Evolutionary conservation across 2,113 vertebrate genomes (phyloP).

Genomic region (Lophius piscatorius): DNA sequence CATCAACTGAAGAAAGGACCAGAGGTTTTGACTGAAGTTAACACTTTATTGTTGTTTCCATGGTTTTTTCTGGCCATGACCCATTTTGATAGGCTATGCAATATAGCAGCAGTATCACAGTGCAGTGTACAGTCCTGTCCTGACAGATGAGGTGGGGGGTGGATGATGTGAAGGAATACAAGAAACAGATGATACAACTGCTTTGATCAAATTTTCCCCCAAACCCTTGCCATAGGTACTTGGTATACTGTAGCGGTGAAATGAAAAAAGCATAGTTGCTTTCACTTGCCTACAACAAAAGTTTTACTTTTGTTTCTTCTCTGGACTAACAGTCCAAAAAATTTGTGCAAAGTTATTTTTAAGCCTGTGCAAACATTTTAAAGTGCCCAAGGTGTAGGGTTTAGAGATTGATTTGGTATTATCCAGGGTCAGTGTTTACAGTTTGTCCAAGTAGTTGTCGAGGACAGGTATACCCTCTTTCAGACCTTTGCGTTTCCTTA

Average conservation of each 20-base stretch:
- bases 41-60: constrained; percentile 56
- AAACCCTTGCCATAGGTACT: constrained; percentile 70
- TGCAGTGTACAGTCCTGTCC: constrained; percentile 55
- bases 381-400: constrained; percentile 67
- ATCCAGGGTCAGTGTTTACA: constrained; percentile 74
- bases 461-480: constrained; percentile 91
- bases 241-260: constrained; percentile 71
- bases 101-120: constrained; percentile 74
- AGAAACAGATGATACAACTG: constrained; percentile 50
- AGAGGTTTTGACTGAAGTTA: constrained; percentile 43
- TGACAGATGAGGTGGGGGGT: constrained; percentile 16
- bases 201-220: constrained; percentile 60
- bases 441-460: constrained; percentile 96
- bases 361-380: constrained; percentile 66
- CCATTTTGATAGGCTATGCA: constrained; percentile 35
- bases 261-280: constrained; percentile 44
- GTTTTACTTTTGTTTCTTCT: constrained; percentile 47
- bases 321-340: constrained; percentile 43
- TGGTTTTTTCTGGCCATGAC: constrained; percentile 44
- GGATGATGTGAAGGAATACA: constrained; percentile 39
- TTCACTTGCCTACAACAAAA: constrained; percentile 46
- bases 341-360: constrained; percentile 52
- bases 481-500: constrained; percentile 93
- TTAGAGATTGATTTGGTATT: constrained; percentile 65
- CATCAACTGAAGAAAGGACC: constrained; percentile 48